Evolutionary conservation across 2,113 vertebrate genomes (phyloP).

Genomic region (Rallus limicola): DNA sequence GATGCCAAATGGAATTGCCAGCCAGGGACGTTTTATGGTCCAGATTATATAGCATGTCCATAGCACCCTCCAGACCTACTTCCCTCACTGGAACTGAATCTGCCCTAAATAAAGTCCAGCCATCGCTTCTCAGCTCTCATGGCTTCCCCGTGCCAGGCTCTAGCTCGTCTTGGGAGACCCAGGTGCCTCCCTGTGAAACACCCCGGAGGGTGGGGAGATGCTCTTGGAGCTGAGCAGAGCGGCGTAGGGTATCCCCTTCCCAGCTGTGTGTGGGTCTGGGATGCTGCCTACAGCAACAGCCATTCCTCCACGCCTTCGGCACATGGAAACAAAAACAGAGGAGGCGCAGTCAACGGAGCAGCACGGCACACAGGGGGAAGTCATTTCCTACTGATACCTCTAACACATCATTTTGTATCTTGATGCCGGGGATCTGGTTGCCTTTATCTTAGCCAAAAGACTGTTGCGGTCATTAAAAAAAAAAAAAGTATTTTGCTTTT

Average conservation of each 20-base stretch:
- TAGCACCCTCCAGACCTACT: neutral
- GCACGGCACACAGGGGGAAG: neutral
- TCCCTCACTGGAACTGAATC: neutral
- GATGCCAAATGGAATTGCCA: neutral
- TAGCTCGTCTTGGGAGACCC: neutral
- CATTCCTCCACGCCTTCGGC: fast-evolving
- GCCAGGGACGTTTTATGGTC: neutral
- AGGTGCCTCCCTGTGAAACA: neutral
- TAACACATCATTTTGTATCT: constrained; percentile 36
- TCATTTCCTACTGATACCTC: constrained; percentile 36
- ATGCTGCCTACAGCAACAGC: constrained; percentile 49
- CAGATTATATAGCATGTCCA: neutral
- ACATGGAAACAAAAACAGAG: constrained; percentile 26
- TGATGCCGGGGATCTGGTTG: neutral
- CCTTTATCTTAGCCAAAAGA: constrained; percentile 48
- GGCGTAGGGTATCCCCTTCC: neutral
- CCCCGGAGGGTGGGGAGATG: neutral
- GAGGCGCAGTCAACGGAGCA: neutral
- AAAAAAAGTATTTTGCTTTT: neutral
- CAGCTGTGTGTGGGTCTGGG: neutral
- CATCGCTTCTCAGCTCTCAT: neutral
- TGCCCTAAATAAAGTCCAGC: neutral
- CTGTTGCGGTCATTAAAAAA: neutral
- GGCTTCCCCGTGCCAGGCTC: neutral
- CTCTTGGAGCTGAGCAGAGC: neutral